Evolutionary conservation across 2,888 invertebrate species (phyloP).

Genomic region (Tenthredo scrophulariae): DNA sequence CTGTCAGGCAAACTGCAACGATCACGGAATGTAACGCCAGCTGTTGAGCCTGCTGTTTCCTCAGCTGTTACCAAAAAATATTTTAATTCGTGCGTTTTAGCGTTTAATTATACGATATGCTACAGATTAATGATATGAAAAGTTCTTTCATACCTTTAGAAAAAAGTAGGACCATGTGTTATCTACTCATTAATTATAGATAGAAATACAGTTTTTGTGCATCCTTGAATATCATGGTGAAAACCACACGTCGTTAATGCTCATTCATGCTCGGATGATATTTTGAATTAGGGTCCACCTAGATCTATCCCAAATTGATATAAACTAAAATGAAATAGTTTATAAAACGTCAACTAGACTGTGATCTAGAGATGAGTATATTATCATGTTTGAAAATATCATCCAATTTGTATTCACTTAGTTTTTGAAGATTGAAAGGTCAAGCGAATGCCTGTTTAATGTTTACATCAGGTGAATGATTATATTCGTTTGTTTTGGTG

Average conservation of each 20-base stretch:
- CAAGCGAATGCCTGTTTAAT: background rate
- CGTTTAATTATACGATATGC: background rate
- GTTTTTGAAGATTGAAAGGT: background rate
- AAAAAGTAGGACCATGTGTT: background rate
- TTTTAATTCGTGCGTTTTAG: background rate
- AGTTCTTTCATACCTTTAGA: background rate
- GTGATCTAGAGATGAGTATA: background rate
- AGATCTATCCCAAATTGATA: background rate
- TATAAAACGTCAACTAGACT: background rate
- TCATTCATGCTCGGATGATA: background rate
- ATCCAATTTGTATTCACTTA: background rate
- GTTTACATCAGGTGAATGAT: slow-evolving; percentile 36
- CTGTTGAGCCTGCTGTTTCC: slow-evolving; percentile 10
- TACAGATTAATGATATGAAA: slow-evolving; percentile 4
- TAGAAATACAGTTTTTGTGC: background rate
- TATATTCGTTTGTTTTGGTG: slow-evolving; percentile 53
- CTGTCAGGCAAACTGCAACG: background rate
- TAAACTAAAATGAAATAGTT: background rate
- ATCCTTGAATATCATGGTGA: background rate
- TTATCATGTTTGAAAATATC: background rate
- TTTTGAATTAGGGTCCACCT: background rate
- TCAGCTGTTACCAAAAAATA: background rate
- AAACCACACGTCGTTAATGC: background rate
- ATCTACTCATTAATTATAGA: background rate
- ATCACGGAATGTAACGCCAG: background rate